Conservation (phyloP, 2,113 vertebrate genomes). For the Donacobius atricapilla region DNA sequence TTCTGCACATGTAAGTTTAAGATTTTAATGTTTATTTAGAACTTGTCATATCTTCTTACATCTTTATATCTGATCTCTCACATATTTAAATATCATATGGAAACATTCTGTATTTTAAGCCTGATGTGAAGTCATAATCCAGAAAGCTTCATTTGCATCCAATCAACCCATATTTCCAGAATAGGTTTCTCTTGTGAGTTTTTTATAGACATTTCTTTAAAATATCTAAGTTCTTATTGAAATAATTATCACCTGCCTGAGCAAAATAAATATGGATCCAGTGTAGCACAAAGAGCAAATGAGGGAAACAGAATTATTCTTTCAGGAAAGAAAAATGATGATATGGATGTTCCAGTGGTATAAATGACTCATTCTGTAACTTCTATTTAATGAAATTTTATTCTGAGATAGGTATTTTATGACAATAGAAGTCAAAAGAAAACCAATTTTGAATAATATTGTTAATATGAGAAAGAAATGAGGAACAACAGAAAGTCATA, state of each 20-base stretch:
- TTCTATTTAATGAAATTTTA: background rate
- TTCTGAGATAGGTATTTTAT: background rate
- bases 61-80: background rate
- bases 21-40: background rate
- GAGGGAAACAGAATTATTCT: background rate
- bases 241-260: background rate
- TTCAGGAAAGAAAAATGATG: background rate
- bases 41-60: background rate
- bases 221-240: background rate
- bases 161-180: background rate
- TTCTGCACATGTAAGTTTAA: background rate
- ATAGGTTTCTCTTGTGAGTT: background rate
- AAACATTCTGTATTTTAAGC: background rate
- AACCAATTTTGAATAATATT: background rate
- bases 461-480: background rate
- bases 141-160: background rate
- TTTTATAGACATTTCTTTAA: background rate
- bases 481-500: background rate
- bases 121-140: background rate
- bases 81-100: background rate
- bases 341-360: background rate
- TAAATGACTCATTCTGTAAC: background rate
- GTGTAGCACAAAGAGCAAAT: background rate
- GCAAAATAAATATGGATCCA: background rate
- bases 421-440: background rate